Evolutionary conservation across 2,113 vertebrate genomes (phyloP).

Genomic region (Calidris pygmaea): DNA sequence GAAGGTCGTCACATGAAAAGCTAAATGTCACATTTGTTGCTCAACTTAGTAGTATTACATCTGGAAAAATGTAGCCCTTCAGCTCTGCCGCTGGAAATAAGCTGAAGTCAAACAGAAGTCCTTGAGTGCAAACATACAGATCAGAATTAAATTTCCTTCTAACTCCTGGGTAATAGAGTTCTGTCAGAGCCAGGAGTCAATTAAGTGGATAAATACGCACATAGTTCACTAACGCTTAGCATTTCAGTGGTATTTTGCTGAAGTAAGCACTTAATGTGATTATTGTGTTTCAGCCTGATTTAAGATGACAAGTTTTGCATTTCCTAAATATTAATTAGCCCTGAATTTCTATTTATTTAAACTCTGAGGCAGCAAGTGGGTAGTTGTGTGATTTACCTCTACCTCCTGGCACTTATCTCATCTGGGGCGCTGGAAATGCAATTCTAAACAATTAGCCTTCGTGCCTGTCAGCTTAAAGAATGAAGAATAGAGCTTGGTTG

Average conservation of each 20-base stretch:
- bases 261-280: slow-evolving; percentile 69
- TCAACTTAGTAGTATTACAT: neutral
- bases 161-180: slow-evolving; percentile 63
- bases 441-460: slow-evolving; percentile 69
- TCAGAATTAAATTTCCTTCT: slow-evolving; percentile 65
- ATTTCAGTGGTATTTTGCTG: slow-evolving; percentile 57
- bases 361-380: slow-evolving; percentile 51
- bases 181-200: slow-evolving; percentile 63
- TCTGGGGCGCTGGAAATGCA: slow-evolving; percentile 24
- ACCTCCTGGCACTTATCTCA: slow-evolving; percentile 65
- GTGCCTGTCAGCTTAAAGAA: slow-evolving; percentile 48
- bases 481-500: neutral
- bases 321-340: slow-evolving; percentile 75
- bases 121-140: slow-evolving; percentile 60
- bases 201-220: slow-evolving; percentile 62
- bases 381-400: slow-evolving; percentile 66
- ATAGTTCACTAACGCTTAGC: slow-evolving; percentile 29
- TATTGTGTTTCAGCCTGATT: slow-evolving; percentile 74
- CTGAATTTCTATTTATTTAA: slow-evolving; percentile 57
- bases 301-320: slow-evolving; percentile 72
- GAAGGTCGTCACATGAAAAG: neutral
- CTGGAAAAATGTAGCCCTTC: neutral
- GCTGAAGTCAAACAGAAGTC: slow-evolving; percentile 41
- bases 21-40: neutral
- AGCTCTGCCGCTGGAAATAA: neutral